phyloP scores from a whole-genome alignment of 2,797 vertebrate genomes.

The Muscicapa striata region DNA sequence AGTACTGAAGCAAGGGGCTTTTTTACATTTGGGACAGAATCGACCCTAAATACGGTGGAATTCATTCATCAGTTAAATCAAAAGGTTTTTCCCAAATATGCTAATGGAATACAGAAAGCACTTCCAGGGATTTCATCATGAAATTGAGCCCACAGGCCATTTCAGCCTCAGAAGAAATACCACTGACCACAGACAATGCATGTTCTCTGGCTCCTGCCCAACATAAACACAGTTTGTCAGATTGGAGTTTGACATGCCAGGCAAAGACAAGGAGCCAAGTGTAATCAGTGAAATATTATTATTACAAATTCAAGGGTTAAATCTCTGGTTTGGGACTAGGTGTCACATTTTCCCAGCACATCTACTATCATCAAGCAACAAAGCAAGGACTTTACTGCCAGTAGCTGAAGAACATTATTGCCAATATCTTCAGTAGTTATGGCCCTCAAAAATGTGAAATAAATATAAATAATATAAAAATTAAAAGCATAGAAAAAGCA shows the following conservation, averaged over 20 bases:
- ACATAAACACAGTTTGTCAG: background rate
- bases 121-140: background rate
- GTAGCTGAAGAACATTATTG: background rate
- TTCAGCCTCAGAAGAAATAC: background rate
- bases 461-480: background rate
- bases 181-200: background rate
- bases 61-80: background rate
- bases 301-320: background rate
- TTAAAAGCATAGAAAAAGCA: background rate
- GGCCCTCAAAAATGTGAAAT: background rate
- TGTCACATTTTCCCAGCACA: background rate
- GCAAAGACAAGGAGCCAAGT: background rate
- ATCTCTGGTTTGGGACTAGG: background rate
- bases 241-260: background rate
- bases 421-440: background rate
- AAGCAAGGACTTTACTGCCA: background rate
- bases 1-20: background rate
- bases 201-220: background rate
- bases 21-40: background rate
- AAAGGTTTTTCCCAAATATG: background rate
- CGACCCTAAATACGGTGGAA: rapidly evolving
- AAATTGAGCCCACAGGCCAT: background rate
- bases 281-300: background rate
- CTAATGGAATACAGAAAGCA: background rate
- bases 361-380: background rate